A percentile compares a stretch with the other conserved stretches of the same genome.
Conservation (phyloP, 35 echinoderm and acorn worm genomes). For the Diadema setosum region DNA sequence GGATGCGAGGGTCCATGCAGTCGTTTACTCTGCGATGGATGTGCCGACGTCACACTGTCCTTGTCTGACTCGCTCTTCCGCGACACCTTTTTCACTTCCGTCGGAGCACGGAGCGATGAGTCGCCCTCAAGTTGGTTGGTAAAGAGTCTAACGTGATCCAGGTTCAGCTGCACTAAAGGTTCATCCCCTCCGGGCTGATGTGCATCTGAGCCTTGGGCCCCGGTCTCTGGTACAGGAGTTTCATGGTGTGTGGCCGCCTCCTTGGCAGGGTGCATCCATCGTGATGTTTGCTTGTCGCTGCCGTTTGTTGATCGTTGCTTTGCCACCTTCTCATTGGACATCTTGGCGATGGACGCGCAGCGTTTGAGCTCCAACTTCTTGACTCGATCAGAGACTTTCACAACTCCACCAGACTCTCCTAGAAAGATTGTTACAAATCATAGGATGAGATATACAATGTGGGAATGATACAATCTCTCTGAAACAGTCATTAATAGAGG, state of each 20-base stretch:
- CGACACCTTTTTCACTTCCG: not conserved
- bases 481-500: too few species aligned
- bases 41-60: not conserved
- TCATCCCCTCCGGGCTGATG: not conserved
- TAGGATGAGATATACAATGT: too few species aligned
- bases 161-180: not conserved
- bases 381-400: not conserved
- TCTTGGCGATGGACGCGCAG: slow-evolving; percentile 69
- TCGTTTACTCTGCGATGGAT: not conserved
- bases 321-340: slow-evolving; percentile 56
- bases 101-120: not conserved
- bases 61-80: slow-evolving; percentile 8
- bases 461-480: too few species aligned
- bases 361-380: slow-evolving; percentile 53
- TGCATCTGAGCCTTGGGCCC: not conserved
- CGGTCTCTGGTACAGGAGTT: not conserved
- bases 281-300: not conserved
- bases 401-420: not conserved
- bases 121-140: not conserved
- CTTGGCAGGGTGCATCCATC: not conserved
- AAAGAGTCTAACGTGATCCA: not conserved
- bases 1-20: slow-evolving; percentile 5
- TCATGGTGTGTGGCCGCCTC: not conserved
- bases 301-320: not conserved
- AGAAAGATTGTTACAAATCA: too few species aligned